A percentile compares a stretch with the other conserved stretches of the same genome.
These are phyloP conservation scores for Amazona ochrocephala DNA, from an alignment of 2,797 vertebrate species.

Conservation along the genomic window DNA sequence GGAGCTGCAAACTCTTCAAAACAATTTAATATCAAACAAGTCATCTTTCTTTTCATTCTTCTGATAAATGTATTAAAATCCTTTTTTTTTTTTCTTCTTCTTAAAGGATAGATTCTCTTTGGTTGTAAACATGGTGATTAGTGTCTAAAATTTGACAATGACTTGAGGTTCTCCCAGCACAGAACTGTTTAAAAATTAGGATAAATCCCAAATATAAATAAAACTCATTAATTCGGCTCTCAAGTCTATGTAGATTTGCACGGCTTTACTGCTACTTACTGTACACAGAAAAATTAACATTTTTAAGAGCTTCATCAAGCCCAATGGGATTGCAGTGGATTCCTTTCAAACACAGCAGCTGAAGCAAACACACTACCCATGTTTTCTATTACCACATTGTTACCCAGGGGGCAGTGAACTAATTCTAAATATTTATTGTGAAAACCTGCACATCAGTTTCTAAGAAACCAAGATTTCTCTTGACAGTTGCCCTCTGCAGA, in stretches of 20 bases:
- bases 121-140: neutral
- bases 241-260: conserved; percentile 13
- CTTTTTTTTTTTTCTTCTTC: neutral
- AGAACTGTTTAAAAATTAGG: neutral
- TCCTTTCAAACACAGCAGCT: conserved; percentile 35
- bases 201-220: neutral
- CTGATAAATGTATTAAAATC: neutral
- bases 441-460: neutral
- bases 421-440: conserved; percentile 51
- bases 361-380: neutral
- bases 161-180: neutral
- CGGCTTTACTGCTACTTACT: conserved; percentile 14
- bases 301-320: conserved; percentile 31
- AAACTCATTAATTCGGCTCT: conserved; percentile 25
- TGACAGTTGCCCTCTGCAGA: neutral
- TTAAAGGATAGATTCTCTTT: neutral
- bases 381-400: neutral
- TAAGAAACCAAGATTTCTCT: conserved; percentile 12
- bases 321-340: neutral
- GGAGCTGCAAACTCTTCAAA: neutral
- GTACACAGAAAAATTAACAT: conserved; percentile 23
- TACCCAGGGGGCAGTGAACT: neutral
- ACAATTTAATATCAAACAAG: neutral
- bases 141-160: neutral
- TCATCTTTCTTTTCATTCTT: neutral